Conservation (phyloP, 2,113 vertebrate species). For the Serinus canaria region DNA sequence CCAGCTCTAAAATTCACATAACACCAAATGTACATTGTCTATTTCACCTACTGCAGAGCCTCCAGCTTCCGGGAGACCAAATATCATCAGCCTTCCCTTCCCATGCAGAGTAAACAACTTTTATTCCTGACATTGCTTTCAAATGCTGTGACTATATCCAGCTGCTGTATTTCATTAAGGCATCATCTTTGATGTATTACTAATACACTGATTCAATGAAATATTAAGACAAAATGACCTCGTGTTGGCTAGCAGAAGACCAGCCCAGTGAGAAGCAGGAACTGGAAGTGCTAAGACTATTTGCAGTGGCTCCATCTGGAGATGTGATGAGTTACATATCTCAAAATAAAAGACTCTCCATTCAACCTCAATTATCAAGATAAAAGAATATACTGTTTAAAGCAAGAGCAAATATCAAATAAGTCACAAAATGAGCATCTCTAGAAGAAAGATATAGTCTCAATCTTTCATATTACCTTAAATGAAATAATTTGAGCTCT, state of each 20-base stretch:
- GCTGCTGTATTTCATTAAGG: not conserved
- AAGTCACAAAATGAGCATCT: not conserved
- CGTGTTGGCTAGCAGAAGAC: not conserved
- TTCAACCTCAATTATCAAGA: not conserved
- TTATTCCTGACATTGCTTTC: not conserved
- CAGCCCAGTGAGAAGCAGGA: not conserved
- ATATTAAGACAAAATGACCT: not conserved
- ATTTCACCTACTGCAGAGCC: not conserved
- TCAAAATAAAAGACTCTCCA: not conserved
- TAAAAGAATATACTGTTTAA: not conserved
- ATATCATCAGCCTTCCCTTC: not conserved
- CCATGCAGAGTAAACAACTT: not conserved
- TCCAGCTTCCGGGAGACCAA: not conserved
- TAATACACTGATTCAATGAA: not conserved
- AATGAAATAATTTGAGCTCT: not conserved
- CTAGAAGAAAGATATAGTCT: not conserved
- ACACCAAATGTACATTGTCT: not conserved
- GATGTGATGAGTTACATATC: not conserved
- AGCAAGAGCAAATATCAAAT: not conserved
- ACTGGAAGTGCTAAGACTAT: not conserved
- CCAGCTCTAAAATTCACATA: slow-evolving; percentile 16
- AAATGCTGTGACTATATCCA: not conserved
- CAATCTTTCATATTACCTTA: not conserved
- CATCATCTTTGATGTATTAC: not conserved
- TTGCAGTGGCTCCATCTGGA: not conserved